Evolutionary conservation across 2,888 invertebrate genomes (phyloP), one percentile per base, ranked within the genome.

Genomic region (Amiota communis): DNA sequence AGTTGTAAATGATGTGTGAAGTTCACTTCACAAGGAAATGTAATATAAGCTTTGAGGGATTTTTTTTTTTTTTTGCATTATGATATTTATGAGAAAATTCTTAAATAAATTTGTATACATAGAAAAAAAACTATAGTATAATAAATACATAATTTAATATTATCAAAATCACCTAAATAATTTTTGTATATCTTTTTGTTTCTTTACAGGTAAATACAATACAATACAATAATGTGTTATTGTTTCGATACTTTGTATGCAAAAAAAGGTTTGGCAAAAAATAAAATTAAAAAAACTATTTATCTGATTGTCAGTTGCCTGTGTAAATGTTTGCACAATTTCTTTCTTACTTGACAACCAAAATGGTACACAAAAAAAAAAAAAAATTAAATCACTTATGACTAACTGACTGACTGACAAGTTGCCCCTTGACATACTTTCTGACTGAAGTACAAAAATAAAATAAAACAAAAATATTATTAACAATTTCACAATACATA

Each of bases 391-490:
- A 51, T 59, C 13, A 59, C 36, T n/a, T 20, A 74, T 82, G 84
- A 85, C 81, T 82, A 79, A 82, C 84, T 84, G 81, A 81, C 78
- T 85, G 83, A 86, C 81, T 82, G 79, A 82, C 84, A 85, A 82
- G 83, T 78, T 85, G 83, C 85, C 81, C 85, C 85, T 85, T 85
- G 85, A 85, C 85, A 86, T 76, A 85, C 83, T 85, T 85, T 71
- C 84, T 80, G 79, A 80, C 79, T 20, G 23, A 68, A 85, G 73
- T 78, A 78, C 83, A 78, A 81, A 65, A 65, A 78, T 13, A 53
- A 57, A 65, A 78, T 78, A 81, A 85, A 83, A 76, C 75, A 72
- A 76, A 83, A 72, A 74, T 61, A 70, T 53, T 74, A 63, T 69
- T 72, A 65, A 71, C 56, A 73, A 70, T 70, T 64, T 63, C 63